These are phyloP conservation scores for Eugnorisma glareosa DNA, from an alignment of 2,888 invertebrate species.

Conservation along the genomic window DNA sequence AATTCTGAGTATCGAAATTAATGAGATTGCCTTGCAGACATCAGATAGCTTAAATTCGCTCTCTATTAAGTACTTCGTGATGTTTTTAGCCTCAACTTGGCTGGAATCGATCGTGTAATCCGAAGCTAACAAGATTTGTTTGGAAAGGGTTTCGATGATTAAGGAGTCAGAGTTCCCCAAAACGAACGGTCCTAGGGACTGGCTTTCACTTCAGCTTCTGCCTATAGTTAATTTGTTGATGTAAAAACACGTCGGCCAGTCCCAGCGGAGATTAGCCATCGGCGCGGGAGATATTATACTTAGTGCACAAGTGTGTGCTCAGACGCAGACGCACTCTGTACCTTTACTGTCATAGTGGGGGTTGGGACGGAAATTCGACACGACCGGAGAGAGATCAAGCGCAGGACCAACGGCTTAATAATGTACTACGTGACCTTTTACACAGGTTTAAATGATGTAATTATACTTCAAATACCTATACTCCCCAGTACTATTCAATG, in stretches of 20 bases:
- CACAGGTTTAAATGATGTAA: too few species aligned
- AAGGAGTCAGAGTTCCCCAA: not conserved
- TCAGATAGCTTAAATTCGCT: not conserved
- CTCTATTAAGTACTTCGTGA: not conserved
- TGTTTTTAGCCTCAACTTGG: not conserved
- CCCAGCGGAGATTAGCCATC: too few species aligned
- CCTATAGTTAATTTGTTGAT: not conserved
- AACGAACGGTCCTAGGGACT: not conserved
- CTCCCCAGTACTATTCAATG: too few species aligned
- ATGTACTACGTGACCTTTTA: too few species aligned
- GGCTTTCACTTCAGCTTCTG: not conserved
- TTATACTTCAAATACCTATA: too few species aligned
- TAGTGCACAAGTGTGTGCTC: too few species aligned
- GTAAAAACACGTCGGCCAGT: not conserved
- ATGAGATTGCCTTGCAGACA: not conserved
- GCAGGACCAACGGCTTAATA: too few species aligned
- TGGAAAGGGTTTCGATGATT: not conserved
- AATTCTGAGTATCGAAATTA: not conserved
- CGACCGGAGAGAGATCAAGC: too few species aligned
- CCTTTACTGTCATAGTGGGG: too few species aligned
- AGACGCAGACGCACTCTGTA: too few species aligned
- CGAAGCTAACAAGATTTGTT: not conserved
- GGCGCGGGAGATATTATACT: too few species aligned
- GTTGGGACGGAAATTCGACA: too few species aligned
- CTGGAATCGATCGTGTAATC: not conserved